Evolutionary conservation across 2,888 invertebrate genomes (phyloP), one percentile per base, ranked within the genome.

Genomic region (Acrobasis repandana): DNA sequence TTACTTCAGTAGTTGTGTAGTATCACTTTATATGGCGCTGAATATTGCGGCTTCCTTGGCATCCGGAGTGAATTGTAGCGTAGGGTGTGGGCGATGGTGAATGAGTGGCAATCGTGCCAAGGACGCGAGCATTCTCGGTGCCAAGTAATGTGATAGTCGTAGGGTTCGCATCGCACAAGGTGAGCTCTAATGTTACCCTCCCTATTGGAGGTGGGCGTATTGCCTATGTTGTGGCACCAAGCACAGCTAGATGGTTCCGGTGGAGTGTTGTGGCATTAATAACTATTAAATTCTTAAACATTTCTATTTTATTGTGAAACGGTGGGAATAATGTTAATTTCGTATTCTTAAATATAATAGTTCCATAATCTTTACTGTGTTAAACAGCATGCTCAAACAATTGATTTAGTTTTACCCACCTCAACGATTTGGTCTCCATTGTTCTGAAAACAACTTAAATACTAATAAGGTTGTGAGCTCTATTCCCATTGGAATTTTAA

Each of bases 161-260:
- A 89, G 90, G 88, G 89, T 88, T 88, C 87, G 91, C 90, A 90
- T 88, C 92, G 92, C 92, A 92, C 92, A 92, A 91, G 89, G 90
- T 86, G 91, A 90, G 90, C 90, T 90, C 90, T 89, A 80, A 87
- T 88, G 87, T 88, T 87, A 88, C 86, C 88, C 90, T 90, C 92
- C 90, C 90, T 92, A 91, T 92, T 92, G 92, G 91, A 90, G 91
- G 90, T 90, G 91, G 91, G 91, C 91, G 90, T 91, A 86, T 92
- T 90, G 91, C 91, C 91, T 88, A 89, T 83, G 74, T 86, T 83
- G 85, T 85, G 90, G 90, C 90, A 88, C 88, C 89, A 88, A 90
- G 90, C 90, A 91, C 89, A 85, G 87, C 85, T 83, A 82, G 84
- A 76, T 81, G 82, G 83, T 82, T 82, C 75, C 79, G 79, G 82